Conservation (phyloP, 2,113 vertebrate species). For the Xenus cinereus region DNA sequence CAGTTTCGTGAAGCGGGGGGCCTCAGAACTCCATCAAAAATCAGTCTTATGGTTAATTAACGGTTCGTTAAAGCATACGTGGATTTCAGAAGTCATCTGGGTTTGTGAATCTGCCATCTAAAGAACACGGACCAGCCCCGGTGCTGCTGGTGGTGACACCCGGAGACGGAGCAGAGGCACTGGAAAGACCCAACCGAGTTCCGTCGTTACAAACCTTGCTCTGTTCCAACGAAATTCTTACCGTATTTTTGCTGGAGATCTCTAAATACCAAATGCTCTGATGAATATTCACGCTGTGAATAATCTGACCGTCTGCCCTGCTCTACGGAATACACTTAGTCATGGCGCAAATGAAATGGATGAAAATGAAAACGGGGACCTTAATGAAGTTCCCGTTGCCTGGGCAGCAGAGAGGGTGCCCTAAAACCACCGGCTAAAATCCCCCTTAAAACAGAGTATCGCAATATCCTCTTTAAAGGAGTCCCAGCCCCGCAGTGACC, state of each 20-base stretch:
- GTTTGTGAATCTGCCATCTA: not conserved
- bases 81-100: not conserved
- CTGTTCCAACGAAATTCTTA: rapidly evolving
- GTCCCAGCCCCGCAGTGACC: rapidly evolving
- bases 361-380: rapidly evolving
- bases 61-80: rapidly evolving
- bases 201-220: not conserved
- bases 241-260: rapidly evolving
- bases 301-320: rapidly evolving
- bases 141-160: not conserved
- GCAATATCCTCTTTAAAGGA: rapidly evolving
- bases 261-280: not conserved
- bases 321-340: rapidly evolving
- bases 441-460: no score
- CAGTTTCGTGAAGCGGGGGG: not conserved
- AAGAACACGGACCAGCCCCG: rapidly evolving
- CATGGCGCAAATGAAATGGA: rapidly evolving
- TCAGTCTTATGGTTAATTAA: not conserved
- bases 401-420: not conserved
- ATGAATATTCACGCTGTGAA: rapidly evolving
- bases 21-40: not conserved
- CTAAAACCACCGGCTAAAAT: no score
- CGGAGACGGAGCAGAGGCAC: not conserved
- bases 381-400: not conserved
- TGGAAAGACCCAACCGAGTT: not conserved